Base-by-base conservation (phyloP, 2,113 vertebrate species). In the Daboia siamensis region DNA sequence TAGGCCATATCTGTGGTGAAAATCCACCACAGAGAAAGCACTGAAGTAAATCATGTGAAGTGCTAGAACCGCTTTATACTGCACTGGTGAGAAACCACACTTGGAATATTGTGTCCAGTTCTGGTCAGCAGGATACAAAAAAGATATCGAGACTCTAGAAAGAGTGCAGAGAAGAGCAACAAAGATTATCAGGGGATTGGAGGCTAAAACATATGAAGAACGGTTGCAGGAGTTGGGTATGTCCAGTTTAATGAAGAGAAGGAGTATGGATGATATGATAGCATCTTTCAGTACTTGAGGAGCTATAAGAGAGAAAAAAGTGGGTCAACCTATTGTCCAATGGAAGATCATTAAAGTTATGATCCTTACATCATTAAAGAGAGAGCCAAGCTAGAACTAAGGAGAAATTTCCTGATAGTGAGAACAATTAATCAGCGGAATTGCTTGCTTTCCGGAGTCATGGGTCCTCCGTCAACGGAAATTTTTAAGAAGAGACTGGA, bases 21-120 rank as follows among this genome's bases (percentile, higher is more conserved):
- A 86, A 90, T 55, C 1, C 0, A 51, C 89, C 93, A 74, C 94
- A 94, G 91, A 93, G 84, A 95, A 90, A 61, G 24, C 59, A 26
- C 10, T 29, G 26, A 64, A 64, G 26, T 29, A 64, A 64, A 64
- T 64, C 26, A 0, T 12, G 11, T 12, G 10, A 64, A 64, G 59
- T 64, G 26, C 59, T 64, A 29, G 10, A 1, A 26, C 10, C 3
- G 1, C 24, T 61, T 61, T 4, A 29, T 61, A 11, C 3, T 61
- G 24, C 1, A 26, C 3, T 29, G 10, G 9, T 29, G 59, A 61
- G 3, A 48, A 48, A 29, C 1, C 10, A 64, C 59, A 29, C 26
- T 29, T 29, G 59, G 26, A 64, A 64, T 29, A 64, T 29, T 29
- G 10, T 0, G 0, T 64, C 59, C 59, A 29, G 59, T 29, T 64